phyloP scores from a whole-genome alignment of 1,140 invertebrate genomes.

The Macrobrachium rosenbergii region DNA sequence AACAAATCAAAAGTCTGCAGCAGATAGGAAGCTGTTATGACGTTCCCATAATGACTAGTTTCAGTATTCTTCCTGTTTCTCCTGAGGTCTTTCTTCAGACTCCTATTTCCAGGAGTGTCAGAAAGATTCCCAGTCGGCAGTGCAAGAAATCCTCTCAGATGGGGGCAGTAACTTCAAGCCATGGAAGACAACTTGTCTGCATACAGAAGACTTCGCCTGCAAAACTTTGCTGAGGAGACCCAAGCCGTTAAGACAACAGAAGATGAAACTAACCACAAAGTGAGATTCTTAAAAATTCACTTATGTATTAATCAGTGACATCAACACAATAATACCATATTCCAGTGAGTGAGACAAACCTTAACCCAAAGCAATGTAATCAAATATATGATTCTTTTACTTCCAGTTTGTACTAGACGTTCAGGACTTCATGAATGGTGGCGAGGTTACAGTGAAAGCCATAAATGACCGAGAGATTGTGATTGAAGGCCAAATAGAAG shows the following conservation, averaged over 20 bases:
- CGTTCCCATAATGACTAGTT: neutral
- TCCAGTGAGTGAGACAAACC: neutral
- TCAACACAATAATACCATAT: neutral
- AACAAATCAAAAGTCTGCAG: neutral
- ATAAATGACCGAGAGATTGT: constrained; percentile 44
- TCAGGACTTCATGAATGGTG: constrained; percentile 45
- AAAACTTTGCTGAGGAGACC: constrained; percentile 2
- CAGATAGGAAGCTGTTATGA: neutral
- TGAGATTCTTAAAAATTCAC: neutral
- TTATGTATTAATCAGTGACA: too few relatives aligned
- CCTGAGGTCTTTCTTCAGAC: constrained; percentile 52
- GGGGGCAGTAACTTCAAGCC: constrained; percentile 31
- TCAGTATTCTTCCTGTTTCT: constrained; percentile 23
- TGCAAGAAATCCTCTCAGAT: constrained; percentile 40
- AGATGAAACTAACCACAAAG: constrained; percentile 9
- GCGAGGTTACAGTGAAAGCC: constrained; percentile 41
- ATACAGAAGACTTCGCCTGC: constrained; percentile 23
- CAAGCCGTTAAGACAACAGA: constrained; percentile 10
- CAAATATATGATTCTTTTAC: neutral
- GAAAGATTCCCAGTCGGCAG: constrained; percentile 46
- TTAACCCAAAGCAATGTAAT: neutral
- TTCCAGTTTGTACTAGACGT: constrained; percentile 52
- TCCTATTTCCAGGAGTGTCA: constrained; percentile 31
- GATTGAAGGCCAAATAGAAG: constrained; percentile 23
- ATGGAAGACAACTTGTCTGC: constrained; percentile 35